Evolutionary conservation across 2,797 vertebrate species (phyloP), one percentile per base, ranked within the genome.

Genomic region (Gymnodraco acuticeps): DNA sequence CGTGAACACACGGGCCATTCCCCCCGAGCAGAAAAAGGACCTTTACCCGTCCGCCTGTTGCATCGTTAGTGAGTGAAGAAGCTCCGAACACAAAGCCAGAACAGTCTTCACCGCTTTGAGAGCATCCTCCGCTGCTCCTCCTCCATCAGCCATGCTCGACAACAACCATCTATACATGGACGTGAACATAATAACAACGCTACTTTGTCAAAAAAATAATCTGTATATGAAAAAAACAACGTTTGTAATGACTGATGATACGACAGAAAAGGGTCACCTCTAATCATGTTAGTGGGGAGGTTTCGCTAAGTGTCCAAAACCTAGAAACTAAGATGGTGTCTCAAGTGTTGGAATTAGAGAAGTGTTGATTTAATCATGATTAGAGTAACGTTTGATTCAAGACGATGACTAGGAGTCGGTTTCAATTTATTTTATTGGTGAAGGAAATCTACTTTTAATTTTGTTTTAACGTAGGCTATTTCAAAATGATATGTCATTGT

Each of bases 1-100:
- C 74, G 82, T 23, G 64, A 92, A 89, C 90, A 92, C 94, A 93
- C 83, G 83, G 89, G 82, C 85, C 82, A 87, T 95, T 94, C 83
- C 94, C 48, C 4, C 73, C 10, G 16, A 90, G 85, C 84, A 45
- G 80, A 17, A 46, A 38, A 86, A 77, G 84, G 82, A 78, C 88
- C 88, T 82, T 45, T 77, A 86, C 81, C 84, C 81, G 79, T 88
- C 82, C 45, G 88, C 88, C 88, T 91, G 86, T 83, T 88, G 86
- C 88, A 87, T 87, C 85, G 86, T 83, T 84, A 83, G 70, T 80
- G 62, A 86, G 81, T 81, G 64, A 89, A 85, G 76, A 86, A 81
- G 80, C 74, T 78, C 75, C 72, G 73, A 82, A 72, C 68, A 16
- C 80, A 80, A 85, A 86, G 27, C 83, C 83, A 86, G 82, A 70